Evolutionary conservation across 1,140 invertebrate species (phyloP).

Genomic region (Drosophila miranda): DNA sequence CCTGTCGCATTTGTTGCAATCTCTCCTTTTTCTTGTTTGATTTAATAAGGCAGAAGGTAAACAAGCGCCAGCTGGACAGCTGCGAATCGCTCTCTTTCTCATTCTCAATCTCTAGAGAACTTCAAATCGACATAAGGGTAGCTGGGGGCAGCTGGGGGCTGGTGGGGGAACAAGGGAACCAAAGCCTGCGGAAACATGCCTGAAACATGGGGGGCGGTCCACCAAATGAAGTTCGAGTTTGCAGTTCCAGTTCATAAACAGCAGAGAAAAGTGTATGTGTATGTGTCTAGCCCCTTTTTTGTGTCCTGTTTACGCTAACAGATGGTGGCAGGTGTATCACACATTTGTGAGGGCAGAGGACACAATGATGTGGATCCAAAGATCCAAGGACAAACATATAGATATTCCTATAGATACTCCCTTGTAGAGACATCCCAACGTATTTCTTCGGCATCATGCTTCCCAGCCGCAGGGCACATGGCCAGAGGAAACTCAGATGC

Average conservation of each 20-base stretch:
- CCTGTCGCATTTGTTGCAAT: neutral
- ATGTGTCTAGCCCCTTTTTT: constrained; percentile 25
- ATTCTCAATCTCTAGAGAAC: neutral
- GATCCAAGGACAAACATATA: no score
- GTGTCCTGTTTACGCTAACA: neutral
- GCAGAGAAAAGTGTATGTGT: neutral
- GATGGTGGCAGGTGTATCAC: neutral
- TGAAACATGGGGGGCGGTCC: neutral
- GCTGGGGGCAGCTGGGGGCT: neutral
- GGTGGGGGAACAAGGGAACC: no score
- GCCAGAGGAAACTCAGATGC: no score
- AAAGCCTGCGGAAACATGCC: neutral
- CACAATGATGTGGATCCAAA: no score
- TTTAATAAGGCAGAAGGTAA: constrained; percentile 53
- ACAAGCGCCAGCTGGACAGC: constrained; percentile 40
- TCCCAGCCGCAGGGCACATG: no score
- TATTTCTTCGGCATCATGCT: no score
- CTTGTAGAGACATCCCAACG: no score
- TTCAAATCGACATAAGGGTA: constrained; percentile 3
- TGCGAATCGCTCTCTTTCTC: constrained; percentile 2
- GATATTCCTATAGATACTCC: no score
- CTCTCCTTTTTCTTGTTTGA: constrained; percentile 28
- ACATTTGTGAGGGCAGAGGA: neutral
- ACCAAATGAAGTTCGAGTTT: constrained; percentile 31
- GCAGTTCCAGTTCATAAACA: constrained; percentile 36